Evolutionary conservation across 2,888 invertebrate genomes (phyloP).

Genomic region (Diarsia dahlii): DNA sequence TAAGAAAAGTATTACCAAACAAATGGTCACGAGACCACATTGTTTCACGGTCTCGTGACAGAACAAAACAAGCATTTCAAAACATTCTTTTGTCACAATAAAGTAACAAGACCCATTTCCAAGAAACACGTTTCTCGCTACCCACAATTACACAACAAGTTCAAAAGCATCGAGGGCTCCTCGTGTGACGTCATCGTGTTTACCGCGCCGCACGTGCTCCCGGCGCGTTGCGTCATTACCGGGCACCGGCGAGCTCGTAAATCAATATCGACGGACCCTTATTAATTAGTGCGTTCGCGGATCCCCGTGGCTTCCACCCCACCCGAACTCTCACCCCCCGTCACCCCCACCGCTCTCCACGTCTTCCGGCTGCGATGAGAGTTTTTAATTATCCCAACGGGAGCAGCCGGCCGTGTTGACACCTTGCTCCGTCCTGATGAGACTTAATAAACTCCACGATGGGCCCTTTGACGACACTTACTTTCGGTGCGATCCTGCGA

Average conservation of each 20-base stretch:
- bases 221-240: conserved; percentile 68
- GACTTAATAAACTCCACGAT: conserved; percentile 69
- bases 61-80: neutral
- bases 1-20: conserved; percentile 3
- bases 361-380: conserved; percentile 77
- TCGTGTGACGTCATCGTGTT: conserved; percentile 59
- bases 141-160: conserved; percentile 54
- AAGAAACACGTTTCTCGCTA: conserved; percentile 34
- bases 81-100: conserved; percentile 25
- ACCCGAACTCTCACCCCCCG: conserved; percentile 41
- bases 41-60: neutral
- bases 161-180: conserved; percentile 23
- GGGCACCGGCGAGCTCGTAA: conserved; percentile 82
- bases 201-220: conserved; percentile 66
- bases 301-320: conserved; percentile 69
- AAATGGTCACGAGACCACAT: conserved; percentile 7
- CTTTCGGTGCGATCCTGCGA: conserved; percentile 41
- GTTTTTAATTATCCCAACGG: conserved; percentile 88
- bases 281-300: conserved; percentile 90
- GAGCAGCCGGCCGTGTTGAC: conserved; percentile 78
- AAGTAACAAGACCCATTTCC: conserved; percentile 11
- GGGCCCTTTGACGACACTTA: conserved; percentile 62
- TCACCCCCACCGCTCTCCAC: conserved; percentile 55
- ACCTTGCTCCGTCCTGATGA: conserved; percentile 77
- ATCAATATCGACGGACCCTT: conserved; percentile 90